phyloP scores from a whole-genome alignment of 2,888 invertebrate genomes.

The Podabrus alpinus region DNA sequence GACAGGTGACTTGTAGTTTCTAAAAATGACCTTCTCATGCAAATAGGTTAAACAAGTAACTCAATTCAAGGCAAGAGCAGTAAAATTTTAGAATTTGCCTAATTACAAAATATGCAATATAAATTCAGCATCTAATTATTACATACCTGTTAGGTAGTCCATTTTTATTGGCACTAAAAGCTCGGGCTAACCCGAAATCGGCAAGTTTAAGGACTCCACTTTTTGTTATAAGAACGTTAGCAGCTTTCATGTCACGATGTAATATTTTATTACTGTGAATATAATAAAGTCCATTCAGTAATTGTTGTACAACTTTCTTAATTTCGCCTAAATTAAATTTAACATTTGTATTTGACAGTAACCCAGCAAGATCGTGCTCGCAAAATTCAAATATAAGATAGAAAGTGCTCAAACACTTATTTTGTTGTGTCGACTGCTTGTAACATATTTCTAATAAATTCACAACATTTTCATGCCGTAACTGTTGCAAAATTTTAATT shows the following conservation, averaged over 20 bases:
- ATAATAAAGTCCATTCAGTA: slow-evolving; percentile 89
- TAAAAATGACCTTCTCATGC: no score
- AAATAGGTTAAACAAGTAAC: no score
- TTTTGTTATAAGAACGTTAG: slow-evolving; percentile 96
- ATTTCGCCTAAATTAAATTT: slow-evolving; percentile 96
- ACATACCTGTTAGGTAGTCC: slow-evolving; percentile 73
- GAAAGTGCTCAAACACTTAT: slow-evolving; percentile 84
- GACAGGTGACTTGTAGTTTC: no score
- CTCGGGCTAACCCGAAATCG: slow-evolving; percentile 96
- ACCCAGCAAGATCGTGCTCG: slow-evolving; percentile 96
- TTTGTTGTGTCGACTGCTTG: slow-evolving; percentile 77
- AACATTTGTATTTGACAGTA: slow-evolving; percentile 92
- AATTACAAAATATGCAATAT: no score
- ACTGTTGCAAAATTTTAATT: slow-evolving; percentile 90
- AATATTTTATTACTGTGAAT: slow-evolving; percentile 96
- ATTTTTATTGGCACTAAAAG: slow-evolving; percentile 86
- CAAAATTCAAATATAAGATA: slow-evolving; percentile 98
- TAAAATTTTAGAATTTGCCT: no score
- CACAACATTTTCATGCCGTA: slow-evolving; percentile 97
- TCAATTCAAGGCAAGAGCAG: no score
- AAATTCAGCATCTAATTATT: not conserved
- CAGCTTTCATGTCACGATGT: slow-evolving; percentile 98
- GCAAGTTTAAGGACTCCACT: slow-evolving; percentile 93
- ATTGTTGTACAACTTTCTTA: slow-evolving; percentile 89
- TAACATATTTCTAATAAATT: slow-evolving; percentile 96